These are phyloP conservation scores for Lasioglossum villosulum DNA, from an alignment of 2,888 invertebrate species.

Conservation along the genomic window DNA sequence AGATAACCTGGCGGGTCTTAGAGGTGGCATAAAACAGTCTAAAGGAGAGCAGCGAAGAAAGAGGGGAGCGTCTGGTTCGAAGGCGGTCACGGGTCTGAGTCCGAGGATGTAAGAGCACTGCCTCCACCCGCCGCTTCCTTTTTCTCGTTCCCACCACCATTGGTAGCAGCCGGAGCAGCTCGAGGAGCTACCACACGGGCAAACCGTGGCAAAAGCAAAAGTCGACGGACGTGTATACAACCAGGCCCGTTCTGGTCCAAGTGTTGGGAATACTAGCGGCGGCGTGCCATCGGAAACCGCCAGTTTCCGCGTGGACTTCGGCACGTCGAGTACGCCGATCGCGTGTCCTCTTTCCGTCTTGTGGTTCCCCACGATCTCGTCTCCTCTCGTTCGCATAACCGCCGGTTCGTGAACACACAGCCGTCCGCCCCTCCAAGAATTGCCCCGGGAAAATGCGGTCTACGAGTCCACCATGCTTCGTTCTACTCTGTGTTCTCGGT, in stretches of 20 bases:
- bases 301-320: slow-evolving; percentile 81
- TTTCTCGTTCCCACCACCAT: slow-evolving; percentile 60
- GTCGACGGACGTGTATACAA: slow-evolving; percentile 67
- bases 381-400: neutral
- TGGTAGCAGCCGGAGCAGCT: neutral
- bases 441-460: slow-evolving; percentile 49
- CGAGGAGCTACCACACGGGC: neutral
- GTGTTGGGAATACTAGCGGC: slow-evolving; percentile 68
- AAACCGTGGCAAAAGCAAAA: slow-evolving; percentile 75
- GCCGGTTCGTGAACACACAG: slow-evolving; percentile 7
- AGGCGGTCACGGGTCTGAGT: slow-evolving; percentile 38
- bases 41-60: neutral
- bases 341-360: neutral
- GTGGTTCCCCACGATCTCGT: neutral
- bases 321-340: slow-evolving; percentile 39
- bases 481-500: slow-evolving; percentile 58
- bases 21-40: neutral
- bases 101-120: slow-evolving; percentile 36
- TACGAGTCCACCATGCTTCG: slow-evolving; percentile 37
- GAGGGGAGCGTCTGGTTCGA: slow-evolving; percentile 5
- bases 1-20: neutral
- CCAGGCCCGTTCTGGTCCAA: slow-evolving; percentile 68
- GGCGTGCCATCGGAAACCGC: slow-evolving; percentile 72
- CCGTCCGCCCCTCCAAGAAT: neutral
- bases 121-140: slow-evolving; percentile 51